Evolutionary conservation across 2,888 invertebrate species (phyloP).

Genomic region (Ganaspis brasiliensis): DNA sequence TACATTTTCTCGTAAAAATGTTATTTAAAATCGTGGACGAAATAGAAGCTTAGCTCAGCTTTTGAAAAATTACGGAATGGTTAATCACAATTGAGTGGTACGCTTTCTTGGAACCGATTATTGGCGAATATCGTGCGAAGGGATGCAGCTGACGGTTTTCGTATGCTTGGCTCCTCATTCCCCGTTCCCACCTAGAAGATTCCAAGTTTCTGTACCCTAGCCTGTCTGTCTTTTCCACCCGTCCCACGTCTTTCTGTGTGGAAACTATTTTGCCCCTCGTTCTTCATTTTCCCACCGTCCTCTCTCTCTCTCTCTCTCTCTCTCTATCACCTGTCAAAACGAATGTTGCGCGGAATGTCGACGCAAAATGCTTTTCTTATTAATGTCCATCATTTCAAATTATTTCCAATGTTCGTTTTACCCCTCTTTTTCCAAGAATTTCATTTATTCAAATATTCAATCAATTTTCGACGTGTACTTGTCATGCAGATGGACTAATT

Average conservation of each 20-base stretch:
- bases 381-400: slow-evolving; percentile 5
- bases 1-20: too few species aligned
- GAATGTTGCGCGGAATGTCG: slow-evolving; percentile 22
- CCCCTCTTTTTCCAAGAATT: not conserved
- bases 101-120: slow-evolving; percentile 71
- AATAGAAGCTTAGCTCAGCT: too few species aligned
- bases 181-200: slow-evolving; percentile 55
- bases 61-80: slow-evolving; percentile 47
- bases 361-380: slow-evolving; percentile 32
- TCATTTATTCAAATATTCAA: not conserved
- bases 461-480: too few species aligned
- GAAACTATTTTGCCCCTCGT: slow-evolving; percentile 46
- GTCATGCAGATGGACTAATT: too few species aligned
- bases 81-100: slow-evolving; percentile 66
- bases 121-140: slow-evolving; percentile 76
- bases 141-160: slow-evolving; percentile 76
- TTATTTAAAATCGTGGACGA: too few species aligned
- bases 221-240: slow-evolving; percentile 44
- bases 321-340: slow-evolving; percentile 19
- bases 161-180: slow-evolving; percentile 60
- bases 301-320: slow-evolving; percentile 30
- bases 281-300: slow-evolving; percentile 53
- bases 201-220: slow-evolving; percentile 44
- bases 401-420: not conserved
- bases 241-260: slow-evolving; percentile 36